Base-by-base conservation (phyloP, 1,140 invertebrate species). In the Drosophila bocki region DNA sequence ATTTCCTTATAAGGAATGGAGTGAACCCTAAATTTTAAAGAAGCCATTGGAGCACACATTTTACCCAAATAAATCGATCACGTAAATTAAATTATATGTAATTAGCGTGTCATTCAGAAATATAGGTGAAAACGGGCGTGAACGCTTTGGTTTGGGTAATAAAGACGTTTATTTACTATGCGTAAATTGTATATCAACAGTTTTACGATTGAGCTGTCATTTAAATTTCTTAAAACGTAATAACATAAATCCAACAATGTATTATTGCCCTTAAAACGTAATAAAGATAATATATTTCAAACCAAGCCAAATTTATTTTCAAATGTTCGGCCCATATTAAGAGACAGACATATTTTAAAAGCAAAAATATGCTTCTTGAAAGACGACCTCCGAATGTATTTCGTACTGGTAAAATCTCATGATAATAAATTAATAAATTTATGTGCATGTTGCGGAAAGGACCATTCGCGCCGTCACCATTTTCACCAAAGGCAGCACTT, bases 211-310 rank as follows among this genome's bases (percentile, higher is more conserved):
- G 41, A 62, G 59, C 35, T 51, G 67, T 47, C 32, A 75, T 82
- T 78, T 78, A 71, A 75, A 78, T 67, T 63, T 82, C 47, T 62
- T 37, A 45, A 74, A 78, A 75, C 54, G 37, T 51, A 68, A 51
- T 42, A 53, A 53, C 57, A 84, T 47, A 51, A 53, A 53, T 37
- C 37, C 41, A 69, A 69, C 51, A 68, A 75, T 85, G 82, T 86
- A 86, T 78, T 85, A 82, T 61, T 85, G 84, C 69, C 82, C 82
- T 65, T 85, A 41, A 68, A 78, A 69, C 54, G 58, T 78, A 85
- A 85, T 86, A 85, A 86, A 85, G 35, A 78, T 72, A 48, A 48
- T 48, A 26, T 48, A 75, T 54, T 62, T 42, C 78, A 78, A 62
- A 47, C 7, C 4, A 17, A 41, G 17, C 4, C 7, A n/a, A 32